Evolutionary conservation across 2,888 invertebrate species (phyloP), one percentile per base, ranked within the genome.

Genomic region (Smittia sp.): DNA sequence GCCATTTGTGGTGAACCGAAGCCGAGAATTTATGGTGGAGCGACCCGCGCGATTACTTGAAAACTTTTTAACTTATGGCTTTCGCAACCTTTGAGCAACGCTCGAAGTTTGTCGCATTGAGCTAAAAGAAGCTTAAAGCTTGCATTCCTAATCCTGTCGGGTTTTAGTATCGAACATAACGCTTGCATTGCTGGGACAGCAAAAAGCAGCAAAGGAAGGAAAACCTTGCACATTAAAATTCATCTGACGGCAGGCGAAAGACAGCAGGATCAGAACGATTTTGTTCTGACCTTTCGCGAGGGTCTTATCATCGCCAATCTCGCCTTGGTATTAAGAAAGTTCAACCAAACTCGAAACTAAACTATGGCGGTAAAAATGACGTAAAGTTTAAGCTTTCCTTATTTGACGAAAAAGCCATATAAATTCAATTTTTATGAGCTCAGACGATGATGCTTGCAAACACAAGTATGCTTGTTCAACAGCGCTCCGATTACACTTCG

Each of bases 381-480:
- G n/a, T n/a, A n/a, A n/a, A n/a, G n/a, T n/a, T n/a, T n/a, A n/a
- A n/a, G n/a, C n/a, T n/a, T 63, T 63, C n/a, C n/a, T n/a, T n/a
- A n/a, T n/a, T n/a, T n/a, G n/a, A n/a, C n/a, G n/a, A n/a, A n/a
- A n/a, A 66, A n/a, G n/a, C n/a, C n/a, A n/a, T 70, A 70, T 58
- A 70, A 70, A 70, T 70, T 70, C 70, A 70, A 70, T 70, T 70
- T 70, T 66, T 66, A 66, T 66, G 66, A 66, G 66, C 22, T 22
- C 20, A 58, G 58, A 58, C 7, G 39, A 38, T 66, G 27, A 63
- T 63, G 63, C 27, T 27, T 13, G 63, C 18, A 24, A 58, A 18
- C n/a, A 63, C 27, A 25, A 63, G 63, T 20, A 63, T 63, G 25
- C 63, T 63, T 63, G 63, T 63, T 25, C 25, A 27, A 63, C 63